These are phyloP conservation scores for Sesia apiformis DNA, from an alignment of 2,888 invertebrate genomes.

Conservation along the genomic window DNA sequence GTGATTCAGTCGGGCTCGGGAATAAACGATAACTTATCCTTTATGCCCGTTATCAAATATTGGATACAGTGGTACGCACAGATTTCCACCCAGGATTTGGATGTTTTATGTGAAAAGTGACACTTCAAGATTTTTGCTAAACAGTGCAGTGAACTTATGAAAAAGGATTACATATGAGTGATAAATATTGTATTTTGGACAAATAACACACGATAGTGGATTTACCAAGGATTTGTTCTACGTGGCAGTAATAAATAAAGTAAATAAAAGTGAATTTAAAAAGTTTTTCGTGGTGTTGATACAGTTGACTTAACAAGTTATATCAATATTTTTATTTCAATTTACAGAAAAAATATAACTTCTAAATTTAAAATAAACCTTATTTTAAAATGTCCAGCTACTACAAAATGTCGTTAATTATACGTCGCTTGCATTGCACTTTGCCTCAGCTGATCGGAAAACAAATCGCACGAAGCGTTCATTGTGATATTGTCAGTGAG, in stretches of 20 bases:
- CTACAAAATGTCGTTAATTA: constrained; percentile 33
- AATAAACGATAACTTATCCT: constrained; percentile 60
- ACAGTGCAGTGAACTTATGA: constrained; percentile 60
- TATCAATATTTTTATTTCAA: not conserved
- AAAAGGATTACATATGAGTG: constrained; percentile 58
- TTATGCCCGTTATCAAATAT: constrained; percentile 77
- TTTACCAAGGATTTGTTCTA: constrained; percentile 25
- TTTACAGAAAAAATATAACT: not conserved
- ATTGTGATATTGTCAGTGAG: constrained; percentile 17
- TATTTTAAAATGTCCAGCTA: not conserved
- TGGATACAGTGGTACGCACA: constrained; percentile 79
- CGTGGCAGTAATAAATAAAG: constrained; percentile 38
- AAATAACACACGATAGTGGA: constrained; percentile 31
- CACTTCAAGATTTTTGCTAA: constrained; percentile 44
- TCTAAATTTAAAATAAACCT: not conserved
- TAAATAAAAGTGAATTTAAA: constrained; percentile 40
- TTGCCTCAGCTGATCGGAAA: constrained; percentile 48
- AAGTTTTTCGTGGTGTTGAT: constrained; percentile 21
- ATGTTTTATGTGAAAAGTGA: constrained; percentile 61
- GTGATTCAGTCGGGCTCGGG: constrained; percentile 68
- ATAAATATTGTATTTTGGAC: constrained; percentile 48
- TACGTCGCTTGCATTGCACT: constrained; percentile 27
- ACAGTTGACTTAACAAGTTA: constrained; percentile 12
- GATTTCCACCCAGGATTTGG: constrained; percentile 56
- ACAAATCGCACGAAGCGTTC: constrained; percentile 36